phyloP scores from a whole-genome alignment of 2,113 vertebrate species.

The Colius striatus region DNA sequence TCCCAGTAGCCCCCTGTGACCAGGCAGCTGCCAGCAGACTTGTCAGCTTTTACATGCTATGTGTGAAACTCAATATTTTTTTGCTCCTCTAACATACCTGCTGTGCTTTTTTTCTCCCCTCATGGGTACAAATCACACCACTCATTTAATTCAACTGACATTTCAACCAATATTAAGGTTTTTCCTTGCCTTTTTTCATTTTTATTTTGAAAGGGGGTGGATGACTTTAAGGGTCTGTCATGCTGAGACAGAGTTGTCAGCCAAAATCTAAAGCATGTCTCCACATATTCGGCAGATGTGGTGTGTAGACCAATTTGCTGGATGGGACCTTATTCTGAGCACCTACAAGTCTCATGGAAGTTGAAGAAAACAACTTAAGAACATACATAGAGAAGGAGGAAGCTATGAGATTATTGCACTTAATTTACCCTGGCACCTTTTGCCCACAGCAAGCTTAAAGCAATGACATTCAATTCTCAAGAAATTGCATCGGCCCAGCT shows the following conservation, averaged over 20 bases:
- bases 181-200: not conserved
- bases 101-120: conserved; percentile 40
- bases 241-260: conserved; percentile 26
- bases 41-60: conserved; percentile 53
- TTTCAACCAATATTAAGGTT: conserved; percentile 46
- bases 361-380: conserved; percentile 12
- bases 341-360: not conserved
- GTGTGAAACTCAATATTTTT: conserved; percentile 70
- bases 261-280: not conserved
- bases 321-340: not conserved
- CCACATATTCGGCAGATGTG: conserved; percentile 1
- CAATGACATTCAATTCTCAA: conserved; percentile 50
- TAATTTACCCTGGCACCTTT: conserved; percentile 48
- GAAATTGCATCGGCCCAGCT: conserved; percentile 1
- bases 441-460: conserved; percentile 52
- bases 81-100: conserved; percentile 53
- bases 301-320: conserved; percentile 2
- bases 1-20: not conserved
- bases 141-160: conserved; percentile 59
- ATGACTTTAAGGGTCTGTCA: not conserved
- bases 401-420: conserved; percentile 6
- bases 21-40: conserved; percentile 55
- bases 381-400: not conserved
- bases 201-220: not conserved
- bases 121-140: conserved; percentile 50